Conservation (phyloP, 2,797 vertebrate species). For the Sciurus carolinensis region DNA sequence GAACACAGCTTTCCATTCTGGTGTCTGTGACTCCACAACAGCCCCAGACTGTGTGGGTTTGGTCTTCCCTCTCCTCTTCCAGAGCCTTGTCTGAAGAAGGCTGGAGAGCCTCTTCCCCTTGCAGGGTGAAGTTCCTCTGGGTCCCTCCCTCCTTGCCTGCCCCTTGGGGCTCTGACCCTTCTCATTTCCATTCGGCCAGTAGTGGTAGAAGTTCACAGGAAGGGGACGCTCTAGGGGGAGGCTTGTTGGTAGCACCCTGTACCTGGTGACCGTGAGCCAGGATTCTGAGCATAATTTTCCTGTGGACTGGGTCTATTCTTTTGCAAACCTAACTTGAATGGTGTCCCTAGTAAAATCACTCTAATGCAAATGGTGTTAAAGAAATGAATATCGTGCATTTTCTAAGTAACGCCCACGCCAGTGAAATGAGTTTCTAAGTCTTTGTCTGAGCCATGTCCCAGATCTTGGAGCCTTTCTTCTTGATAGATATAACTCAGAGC, state of each 20-base stretch:
- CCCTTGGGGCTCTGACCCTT: not conserved
- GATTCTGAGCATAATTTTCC: not conserved
- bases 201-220: not conserved
- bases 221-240: not conserved
- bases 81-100: not conserved
- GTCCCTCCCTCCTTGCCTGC: accelerated
- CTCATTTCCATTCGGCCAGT: not conserved
- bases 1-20: not conserved
- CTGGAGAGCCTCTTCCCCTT: not conserved
- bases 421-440: constrained; percentile 20
- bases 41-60: accelerated
- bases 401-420: not conserved
- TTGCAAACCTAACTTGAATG: not conserved
- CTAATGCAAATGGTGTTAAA: not conserved
- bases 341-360: not conserved
- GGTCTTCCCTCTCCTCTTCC: not conserved
- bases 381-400: not conserved
- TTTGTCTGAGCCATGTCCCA: not conserved
- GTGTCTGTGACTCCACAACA: not conserved
- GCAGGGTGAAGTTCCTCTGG: no score
- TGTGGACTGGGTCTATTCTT: not conserved
- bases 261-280: not conserved
- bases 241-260: no score
- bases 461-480: not conserved
- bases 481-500: not conserved